These are phyloP conservation scores for Baccha elongata DNA, from an alignment of 2,888 invertebrate genomes.

Conservation along the genomic window DNA sequence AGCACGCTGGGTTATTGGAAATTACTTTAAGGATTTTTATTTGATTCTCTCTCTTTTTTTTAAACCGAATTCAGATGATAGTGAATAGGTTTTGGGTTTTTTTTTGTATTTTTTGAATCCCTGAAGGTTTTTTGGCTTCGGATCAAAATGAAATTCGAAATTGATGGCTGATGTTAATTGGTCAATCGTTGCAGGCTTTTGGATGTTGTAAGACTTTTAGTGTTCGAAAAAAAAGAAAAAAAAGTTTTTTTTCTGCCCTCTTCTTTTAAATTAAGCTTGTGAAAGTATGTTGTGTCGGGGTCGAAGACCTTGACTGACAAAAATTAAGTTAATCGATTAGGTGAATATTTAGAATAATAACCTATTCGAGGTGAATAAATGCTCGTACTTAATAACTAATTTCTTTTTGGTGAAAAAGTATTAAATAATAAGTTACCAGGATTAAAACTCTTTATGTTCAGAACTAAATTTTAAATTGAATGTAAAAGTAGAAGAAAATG, in stretches of 20 bases:
- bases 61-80: conserved; percentile 1
- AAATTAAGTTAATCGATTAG: neutral
- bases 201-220: conserved; percentile 14
- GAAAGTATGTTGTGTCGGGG: neutral
- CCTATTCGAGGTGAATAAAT: too few relatives aligned
- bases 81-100: conserved; percentile 13
- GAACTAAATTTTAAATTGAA: too few relatives aligned
- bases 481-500: too few relatives aligned
- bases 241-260: conserved; percentile 5
- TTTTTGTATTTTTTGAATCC: neutral
- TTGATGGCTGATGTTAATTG: conserved; percentile 65
- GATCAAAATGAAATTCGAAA: conserved; percentile 65
- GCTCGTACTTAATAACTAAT: too few relatives aligned
- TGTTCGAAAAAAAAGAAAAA: conserved; percentile 5
- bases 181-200: conserved; percentile 37
- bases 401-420: too few relatives aligned
- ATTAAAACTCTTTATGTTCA: too few relatives aligned
- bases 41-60: conserved; percentile 37
- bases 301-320: conserved; percentile 4
- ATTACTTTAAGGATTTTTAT: conserved; percentile 67
- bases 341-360: too few relatives aligned
- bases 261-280: neutral
- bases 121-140: conserved; percentile 38
- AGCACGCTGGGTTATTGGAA: conserved; percentile 61
- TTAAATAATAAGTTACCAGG: too few relatives aligned